These are phyloP conservation scores for Microplitis manilae DNA, from an alignment of 2,888 invertebrate genomes.

Conservation along the genomic window DNA sequence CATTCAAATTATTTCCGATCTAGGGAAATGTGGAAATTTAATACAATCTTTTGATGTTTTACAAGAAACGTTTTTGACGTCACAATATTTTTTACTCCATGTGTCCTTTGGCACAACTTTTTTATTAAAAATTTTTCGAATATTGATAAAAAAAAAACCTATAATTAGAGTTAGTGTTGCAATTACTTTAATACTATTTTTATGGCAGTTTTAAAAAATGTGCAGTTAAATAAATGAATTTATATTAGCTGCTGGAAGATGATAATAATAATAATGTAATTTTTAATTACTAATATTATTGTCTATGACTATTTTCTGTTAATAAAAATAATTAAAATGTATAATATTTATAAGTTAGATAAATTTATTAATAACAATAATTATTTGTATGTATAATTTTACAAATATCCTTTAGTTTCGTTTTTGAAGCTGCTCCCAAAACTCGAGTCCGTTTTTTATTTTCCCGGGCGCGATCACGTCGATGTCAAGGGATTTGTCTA, in stretches of 20 bases:
- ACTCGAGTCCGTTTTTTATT: slow-evolving; percentile 66
- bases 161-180: not conserved
- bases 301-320: not conserved
- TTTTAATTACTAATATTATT: not conserved
- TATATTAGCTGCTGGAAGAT: not conserved
- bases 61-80: not conserved
- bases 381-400: slow-evolving; percentile 26
- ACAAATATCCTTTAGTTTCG: slow-evolving; percentile 50
- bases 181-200: not conserved
- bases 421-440: slow-evolving; percentile 67
- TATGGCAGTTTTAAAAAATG: slow-evolving; percentile 12
- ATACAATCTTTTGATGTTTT: not conserved
- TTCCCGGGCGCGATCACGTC: slow-evolving; percentile 62
- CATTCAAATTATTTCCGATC: no score
- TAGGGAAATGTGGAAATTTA: not conserved
- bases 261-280: not conserved
- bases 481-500: slow-evolving; percentile 49
- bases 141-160: not conserved
- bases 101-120: slow-evolving; percentile 11
- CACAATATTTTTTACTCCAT: not conserved
- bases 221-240: slow-evolving; percentile 9
- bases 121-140: not conserved
- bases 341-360: not conserved
- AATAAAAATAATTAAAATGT: not conserved
- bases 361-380: slow-evolving; percentile 14